Percentiles rank a stretch among this genome's conserved stretches.
phyloP scores from a whole-genome alignment of 64 coral and sea anemone species.

The Montipora efflorescens region DNA sequence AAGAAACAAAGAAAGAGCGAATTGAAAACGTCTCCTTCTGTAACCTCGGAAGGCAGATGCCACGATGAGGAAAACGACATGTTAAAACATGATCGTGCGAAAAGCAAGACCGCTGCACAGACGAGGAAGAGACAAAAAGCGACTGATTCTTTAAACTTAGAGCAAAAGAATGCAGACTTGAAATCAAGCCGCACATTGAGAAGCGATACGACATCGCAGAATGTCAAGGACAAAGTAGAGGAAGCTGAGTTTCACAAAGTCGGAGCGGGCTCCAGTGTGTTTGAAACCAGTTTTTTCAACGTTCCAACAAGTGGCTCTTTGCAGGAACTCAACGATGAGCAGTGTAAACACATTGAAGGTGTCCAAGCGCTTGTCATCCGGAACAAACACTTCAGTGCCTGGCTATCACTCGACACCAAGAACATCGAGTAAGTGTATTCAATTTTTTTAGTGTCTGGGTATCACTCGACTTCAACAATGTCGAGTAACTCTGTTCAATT shows the following conservation, averaged over 20 bases:
- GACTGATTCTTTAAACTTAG: background rate
- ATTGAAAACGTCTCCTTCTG: background rate
- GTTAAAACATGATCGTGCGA: background rate
- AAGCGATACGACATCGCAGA: background rate
- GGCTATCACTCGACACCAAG: constrained; percentile 45
- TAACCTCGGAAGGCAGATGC: background rate
- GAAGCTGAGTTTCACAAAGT: background rate
- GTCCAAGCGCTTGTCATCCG: constrained; percentile 14
- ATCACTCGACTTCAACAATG: too few species aligned
- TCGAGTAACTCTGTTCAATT: too few species aligned
- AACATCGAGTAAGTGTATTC: constrained; percentile 64
- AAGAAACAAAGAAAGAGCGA: background rate
- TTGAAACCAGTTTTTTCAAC: constrained; percentile 42
- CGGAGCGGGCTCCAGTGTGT: constrained; percentile 30
- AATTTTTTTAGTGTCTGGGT: background rate
- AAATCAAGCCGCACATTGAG: background rate
- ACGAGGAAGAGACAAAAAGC: background rate
- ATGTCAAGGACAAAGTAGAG: constrained; percentile 17
- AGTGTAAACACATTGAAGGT: constrained; percentile 39
- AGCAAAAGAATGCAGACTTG: background rate
- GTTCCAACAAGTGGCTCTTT: constrained; percentile 4
- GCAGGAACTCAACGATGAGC: constrained; percentile 43
- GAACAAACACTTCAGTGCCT: constrained; percentile 60
- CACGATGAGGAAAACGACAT: background rate
- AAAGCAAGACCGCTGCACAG: background rate